Conservation (phyloP, 2,888 invertebrate genomes). For the Hirtodrosophila histrioides region DNA sequence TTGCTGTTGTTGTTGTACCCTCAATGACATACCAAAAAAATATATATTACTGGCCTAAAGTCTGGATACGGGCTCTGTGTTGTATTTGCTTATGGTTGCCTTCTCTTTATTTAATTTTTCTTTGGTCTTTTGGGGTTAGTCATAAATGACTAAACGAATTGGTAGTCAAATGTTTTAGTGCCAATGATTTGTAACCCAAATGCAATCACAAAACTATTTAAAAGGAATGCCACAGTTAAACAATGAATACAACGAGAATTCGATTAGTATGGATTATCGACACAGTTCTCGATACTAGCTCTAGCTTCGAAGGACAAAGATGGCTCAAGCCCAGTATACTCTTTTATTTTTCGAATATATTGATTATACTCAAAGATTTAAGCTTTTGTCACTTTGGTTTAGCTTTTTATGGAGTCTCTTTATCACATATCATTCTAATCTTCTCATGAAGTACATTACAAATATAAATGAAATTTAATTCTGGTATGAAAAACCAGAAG, state of each 20-base stretch:
- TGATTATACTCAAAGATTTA: too few species aligned
- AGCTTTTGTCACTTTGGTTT: too few species aligned
- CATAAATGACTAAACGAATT: conserved; percentile 56
- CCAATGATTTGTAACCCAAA: conserved; percentile 14
- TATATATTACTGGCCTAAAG: conserved; percentile 9
- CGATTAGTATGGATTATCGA: too few species aligned
- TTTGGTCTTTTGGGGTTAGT: not conserved
- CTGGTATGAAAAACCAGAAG: too few species aligned
- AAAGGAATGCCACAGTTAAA: not conserved
- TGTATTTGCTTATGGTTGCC: conserved; percentile 30
- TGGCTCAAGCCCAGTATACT: too few species aligned
- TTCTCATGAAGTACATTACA: too few species aligned
- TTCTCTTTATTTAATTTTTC: conserved; percentile 2
- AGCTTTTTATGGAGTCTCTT: too few species aligned
- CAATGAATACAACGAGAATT: not conserved
- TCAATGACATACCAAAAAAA: conserved; percentile 47
- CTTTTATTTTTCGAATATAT: too few species aligned
- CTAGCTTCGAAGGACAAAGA: too few species aligned
- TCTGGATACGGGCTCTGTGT: conserved; percentile 18
- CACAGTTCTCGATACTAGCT: too few species aligned
- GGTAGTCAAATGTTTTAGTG: conserved; percentile 49
- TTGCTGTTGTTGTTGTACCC: conserved; percentile 27
- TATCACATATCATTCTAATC: too few species aligned
- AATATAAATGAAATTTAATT: too few species aligned
- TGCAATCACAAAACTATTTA: conserved; percentile 2